phyloP scores from a whole-genome alignment of 2,888 invertebrate species.

The Phyllotreta striolata region DNA sequence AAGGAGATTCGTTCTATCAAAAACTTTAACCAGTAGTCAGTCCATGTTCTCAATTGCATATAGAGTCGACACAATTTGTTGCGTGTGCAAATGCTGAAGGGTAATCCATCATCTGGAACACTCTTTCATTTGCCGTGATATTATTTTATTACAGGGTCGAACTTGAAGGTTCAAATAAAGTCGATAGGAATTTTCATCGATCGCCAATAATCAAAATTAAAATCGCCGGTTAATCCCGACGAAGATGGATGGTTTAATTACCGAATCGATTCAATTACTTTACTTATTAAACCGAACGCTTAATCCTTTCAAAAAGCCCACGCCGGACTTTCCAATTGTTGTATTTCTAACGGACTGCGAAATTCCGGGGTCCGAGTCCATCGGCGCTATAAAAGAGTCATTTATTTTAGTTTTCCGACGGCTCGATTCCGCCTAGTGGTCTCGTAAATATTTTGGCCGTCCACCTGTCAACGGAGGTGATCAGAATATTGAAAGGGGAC shows the following conservation, averaged over 20 bases:
- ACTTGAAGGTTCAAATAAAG: background rate
- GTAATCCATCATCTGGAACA: slow-evolving; percentile 59
- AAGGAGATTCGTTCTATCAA: slow-evolving; percentile 54
- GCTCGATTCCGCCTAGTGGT: slow-evolving; percentile 39
- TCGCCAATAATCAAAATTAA: background rate
- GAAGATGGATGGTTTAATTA: background rate
- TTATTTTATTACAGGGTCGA: slow-evolving; percentile 34
- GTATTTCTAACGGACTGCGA: slow-evolving; percentile 27
- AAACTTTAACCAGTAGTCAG: slow-evolving; percentile 54
- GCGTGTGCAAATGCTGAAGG: slow-evolving; percentile 57
- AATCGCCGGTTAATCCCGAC: background rate
- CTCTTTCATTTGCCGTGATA: slow-evolving; percentile 50
- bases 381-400: slow-evolving; percentile 35
- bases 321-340: slow-evolving; percentile 22
- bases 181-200: background rate
- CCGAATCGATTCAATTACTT: background rate
- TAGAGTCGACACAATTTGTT: slow-evolving; percentile 57
- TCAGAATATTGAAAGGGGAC: slow-evolving; percentile 53
- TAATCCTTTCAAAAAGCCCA: slow-evolving; percentile 19
- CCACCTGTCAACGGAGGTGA: slow-evolving; percentile 53
- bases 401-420: slow-evolving; percentile 38
- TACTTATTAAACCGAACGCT: slow-evolving; percentile 21
- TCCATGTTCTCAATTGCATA: slow-evolving; percentile 52
- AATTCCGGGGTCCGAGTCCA: slow-evolving; percentile 24
- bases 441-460: slow-evolving; percentile 52